phyloP scores from a whole-genome alignment of 2,888 invertebrate genomes.

The Eueremaeus valkanovi region DNA sequence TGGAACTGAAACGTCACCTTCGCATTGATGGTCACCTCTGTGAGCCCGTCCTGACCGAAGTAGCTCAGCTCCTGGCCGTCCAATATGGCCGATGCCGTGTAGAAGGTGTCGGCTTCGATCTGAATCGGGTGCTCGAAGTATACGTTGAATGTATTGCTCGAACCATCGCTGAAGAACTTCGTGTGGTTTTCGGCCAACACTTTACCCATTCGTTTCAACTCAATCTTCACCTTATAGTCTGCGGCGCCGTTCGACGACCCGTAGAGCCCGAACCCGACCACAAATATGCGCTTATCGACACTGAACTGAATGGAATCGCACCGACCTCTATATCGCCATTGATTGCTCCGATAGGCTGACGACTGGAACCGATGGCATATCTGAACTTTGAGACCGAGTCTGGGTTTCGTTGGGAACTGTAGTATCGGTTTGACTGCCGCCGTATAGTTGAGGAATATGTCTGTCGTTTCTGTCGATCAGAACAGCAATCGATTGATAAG shows the following conservation, averaged over 20 bases:
- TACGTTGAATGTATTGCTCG: conserved; percentile 90
- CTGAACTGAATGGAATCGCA: conserved; percentile 96
- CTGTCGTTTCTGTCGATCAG: conserved; percentile 76
- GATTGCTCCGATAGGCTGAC: conserved; percentile 91
- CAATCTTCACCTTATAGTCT: conserved; percentile 89
- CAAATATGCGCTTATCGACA: conserved; percentile 89
- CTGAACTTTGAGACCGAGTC: conserved; percentile 85
- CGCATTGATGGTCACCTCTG: conserved; percentile 79
- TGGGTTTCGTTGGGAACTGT: conserved; percentile 73
- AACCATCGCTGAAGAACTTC: conserved; percentile 92
- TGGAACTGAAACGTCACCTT: conserved; percentile 95
- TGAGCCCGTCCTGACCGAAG: conserved; percentile 94
- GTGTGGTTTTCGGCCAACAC: conserved; percentile 86
- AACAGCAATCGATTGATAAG: no score
- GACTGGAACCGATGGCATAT: conserved; percentile 94
- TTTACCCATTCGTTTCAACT: conserved; percentile 79
- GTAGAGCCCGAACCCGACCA: conserved; percentile 91
- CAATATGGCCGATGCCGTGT: conserved; percentile 90
- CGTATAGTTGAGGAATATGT: conserved; percentile 90
- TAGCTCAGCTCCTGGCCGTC: conserved; percentile 92
- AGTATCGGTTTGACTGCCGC: conserved; percentile 72
- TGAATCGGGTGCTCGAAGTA: conserved; percentile 70
- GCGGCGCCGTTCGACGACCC: conserved; percentile 94
- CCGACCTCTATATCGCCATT: conserved; percentile 93
- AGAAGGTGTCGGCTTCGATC: conserved; percentile 86